phyloP scores from a whole-genome alignment of 2,888 invertebrate genomes.

The Griposia aprilina region DNA sequence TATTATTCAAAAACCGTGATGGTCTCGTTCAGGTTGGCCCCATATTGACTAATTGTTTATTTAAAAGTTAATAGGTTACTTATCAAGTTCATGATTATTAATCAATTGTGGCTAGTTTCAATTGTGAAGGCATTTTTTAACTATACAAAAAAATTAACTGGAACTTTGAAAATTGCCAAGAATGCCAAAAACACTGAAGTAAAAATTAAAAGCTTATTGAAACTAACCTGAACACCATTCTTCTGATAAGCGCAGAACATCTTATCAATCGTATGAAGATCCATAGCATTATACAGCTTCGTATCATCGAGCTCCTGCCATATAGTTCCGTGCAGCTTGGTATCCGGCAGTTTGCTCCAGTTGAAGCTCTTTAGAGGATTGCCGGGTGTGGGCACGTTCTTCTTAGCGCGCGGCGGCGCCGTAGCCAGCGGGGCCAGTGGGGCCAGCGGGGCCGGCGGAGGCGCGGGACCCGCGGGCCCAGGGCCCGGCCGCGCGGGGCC shows the following conservation, averaged over 20 bases:
- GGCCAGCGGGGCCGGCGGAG: constrained; percentile 90
- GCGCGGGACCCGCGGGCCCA: constrained; percentile 89
- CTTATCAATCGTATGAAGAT: constrained; percentile 97
- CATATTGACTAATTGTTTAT: not conserved
- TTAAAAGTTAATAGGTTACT: not conserved
- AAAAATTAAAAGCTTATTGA: not conserved
- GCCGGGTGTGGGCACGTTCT: constrained; percentile 97
- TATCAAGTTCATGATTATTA: not conserved
- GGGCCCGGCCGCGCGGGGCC: constrained; percentile 89
- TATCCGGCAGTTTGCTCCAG: constrained; percentile 98
- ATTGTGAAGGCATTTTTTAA: not conserved
- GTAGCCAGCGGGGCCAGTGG: constrained; percentile 89
- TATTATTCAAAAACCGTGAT: too few species aligned
- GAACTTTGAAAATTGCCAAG: not conserved
- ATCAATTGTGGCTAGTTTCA: not conserved
- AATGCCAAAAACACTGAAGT: not conserved
- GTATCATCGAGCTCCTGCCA: constrained; percentile 98
- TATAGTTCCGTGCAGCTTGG: constrained; percentile 97
- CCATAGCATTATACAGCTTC: constrained; percentile 97
- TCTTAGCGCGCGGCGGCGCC: constrained; percentile 92
- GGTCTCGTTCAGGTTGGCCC: not conserved
- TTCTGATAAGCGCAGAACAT: constrained; percentile 98
- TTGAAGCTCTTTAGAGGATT: constrained; percentile 99
- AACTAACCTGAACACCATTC: constrained; percentile 94
- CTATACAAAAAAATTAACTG: not conserved